Conservation (phyloP, 2,113 vertebrate species). For the Synodontis membranacea region DNA sequence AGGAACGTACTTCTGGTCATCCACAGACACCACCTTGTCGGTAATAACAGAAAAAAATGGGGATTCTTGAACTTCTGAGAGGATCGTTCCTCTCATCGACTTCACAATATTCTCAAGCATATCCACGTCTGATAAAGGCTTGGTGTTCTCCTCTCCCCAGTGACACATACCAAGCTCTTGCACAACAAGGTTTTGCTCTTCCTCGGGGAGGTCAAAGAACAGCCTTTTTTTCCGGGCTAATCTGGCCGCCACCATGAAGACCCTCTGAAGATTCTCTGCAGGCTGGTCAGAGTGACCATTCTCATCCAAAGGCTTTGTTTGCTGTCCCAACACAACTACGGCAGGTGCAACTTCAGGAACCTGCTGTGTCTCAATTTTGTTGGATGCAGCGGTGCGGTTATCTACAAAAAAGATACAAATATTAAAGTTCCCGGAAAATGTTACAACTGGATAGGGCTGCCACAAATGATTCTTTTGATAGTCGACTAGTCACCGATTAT, state of each 20-base stretch:
- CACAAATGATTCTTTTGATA: too few relatives aligned
- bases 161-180: conserved; percentile 72
- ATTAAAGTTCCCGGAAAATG: background rate
- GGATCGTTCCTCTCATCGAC: conserved; percentile 81
- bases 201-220: conserved; percentile 62
- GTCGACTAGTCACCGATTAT: too few relatives aligned
- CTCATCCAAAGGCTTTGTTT: conserved; percentile 63
- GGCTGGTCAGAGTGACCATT: conserved; percentile 66
- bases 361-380: background rate
- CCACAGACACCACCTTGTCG: conserved; percentile 83
- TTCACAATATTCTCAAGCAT: conserved; percentile 82
- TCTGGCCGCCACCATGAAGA: conserved; percentile 67
- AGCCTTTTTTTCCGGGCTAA: conserved; percentile 66
- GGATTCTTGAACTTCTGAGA: conserved; percentile 86
- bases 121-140: conserved; percentile 65
- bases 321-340: conserved; percentile 49
- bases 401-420: background rate
- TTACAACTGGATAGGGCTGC: background rate
- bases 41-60: conserved; percentile 91
- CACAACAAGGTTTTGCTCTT: conserved; percentile 63
- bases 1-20: conserved; percentile 80
- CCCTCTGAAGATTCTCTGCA: conserved; percentile 64
- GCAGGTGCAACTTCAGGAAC: conserved; percentile 46
- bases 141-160: conserved; percentile 64
- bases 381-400: background rate